Evolutionary conservation across 2,888 invertebrate genomes (phyloP).

Genomic region (Oligia fasciuncula): DNA sequence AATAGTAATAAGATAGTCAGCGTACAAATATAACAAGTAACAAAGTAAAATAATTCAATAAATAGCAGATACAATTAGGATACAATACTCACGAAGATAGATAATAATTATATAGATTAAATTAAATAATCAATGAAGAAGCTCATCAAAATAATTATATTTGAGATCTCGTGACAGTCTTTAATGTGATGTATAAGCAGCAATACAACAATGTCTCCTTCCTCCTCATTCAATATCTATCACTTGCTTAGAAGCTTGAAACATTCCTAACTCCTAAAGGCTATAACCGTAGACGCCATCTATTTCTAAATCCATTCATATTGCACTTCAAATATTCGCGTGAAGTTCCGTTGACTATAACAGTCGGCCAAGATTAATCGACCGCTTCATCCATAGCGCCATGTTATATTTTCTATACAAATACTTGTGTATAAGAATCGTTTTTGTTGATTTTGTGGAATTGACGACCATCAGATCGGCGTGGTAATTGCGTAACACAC

Average conservation of each 20-base stretch:
- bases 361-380: slow-evolving; percentile 34
- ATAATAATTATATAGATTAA: too few species aligned
- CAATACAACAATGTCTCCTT: not conserved
- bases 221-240: not conserved
- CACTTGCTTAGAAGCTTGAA: not conserved
- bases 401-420: not conserved
- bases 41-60: too few species aligned
- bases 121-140: too few species aligned
- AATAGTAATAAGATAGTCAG: too few species aligned
- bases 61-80: too few species aligned
- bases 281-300: slow-evolving; percentile 11
- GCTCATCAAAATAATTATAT: not conserved
- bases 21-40: too few species aligned
- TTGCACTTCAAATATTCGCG: slow-evolving; percentile 49
- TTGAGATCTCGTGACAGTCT: not conserved
- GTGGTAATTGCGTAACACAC: not conserved
- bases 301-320: slow-evolving; percentile 49
- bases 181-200: not conserved
- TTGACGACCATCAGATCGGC: not conserved
- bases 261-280: slow-evolving; percentile 20
- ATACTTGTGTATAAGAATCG: not conserved
- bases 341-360: slow-evolving; percentile 3
- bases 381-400: slow-evolving; percentile 4
- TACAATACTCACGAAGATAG: too few species aligned
- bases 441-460: not conserved